A percentile compares a stretch with the other conserved stretches of the same genome.
phyloP scores from a whole-genome alignment of 1,140 invertebrate species.

The Telenomus remus region DNA sequence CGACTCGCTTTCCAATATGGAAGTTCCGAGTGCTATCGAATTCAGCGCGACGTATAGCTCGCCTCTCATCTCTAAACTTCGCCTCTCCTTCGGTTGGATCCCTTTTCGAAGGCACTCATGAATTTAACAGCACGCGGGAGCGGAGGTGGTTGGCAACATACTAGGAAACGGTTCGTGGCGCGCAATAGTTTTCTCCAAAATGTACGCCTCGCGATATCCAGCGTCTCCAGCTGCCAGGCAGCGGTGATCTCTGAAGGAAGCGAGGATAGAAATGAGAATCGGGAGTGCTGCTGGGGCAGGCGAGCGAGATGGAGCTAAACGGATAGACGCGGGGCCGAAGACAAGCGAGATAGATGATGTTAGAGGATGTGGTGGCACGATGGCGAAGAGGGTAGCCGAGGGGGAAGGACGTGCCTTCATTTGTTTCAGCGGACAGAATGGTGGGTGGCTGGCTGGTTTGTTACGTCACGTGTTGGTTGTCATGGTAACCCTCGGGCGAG shows the following conservation, averaged over 20 bases:
- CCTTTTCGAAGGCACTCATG: conserved; percentile 48
- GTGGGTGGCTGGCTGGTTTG: conserved; percentile 66
- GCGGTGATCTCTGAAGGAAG: conserved; percentile 64
- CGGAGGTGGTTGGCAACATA: conserved; percentile 42
- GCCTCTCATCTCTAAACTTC: conserved; percentile 42
- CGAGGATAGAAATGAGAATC: conserved; percentile 55
- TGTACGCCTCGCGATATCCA: conserved; percentile 65
- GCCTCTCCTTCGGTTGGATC: conserved; percentile 44
- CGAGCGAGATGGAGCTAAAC: conserved; percentile 45
- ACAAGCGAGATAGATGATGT: conserved; percentile 26
- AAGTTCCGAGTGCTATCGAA: conserved; percentile 45
- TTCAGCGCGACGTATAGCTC: conserved; percentile 20
- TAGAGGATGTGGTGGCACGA: conserved; percentile 54
- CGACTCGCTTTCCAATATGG: conserved; percentile 30
- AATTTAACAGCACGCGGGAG: conserved; percentile 51
- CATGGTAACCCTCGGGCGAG: conserved; percentile 73
- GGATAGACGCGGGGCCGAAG: conserved; percentile 37
- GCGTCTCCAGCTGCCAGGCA: conserved; percentile 57
- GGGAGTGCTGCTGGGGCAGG: conserved; percentile 45
- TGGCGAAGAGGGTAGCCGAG: conserved; percentile 38
- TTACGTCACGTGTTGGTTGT: conserved; percentile 74
- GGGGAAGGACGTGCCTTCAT: conserved; percentile 74
- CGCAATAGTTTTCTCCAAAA: conserved; percentile 65
- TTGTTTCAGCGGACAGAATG: conserved; percentile 73
- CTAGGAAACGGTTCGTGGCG: conserved; percentile 45